phyloP scores from a whole-genome alignment of 2,888 invertebrate genomes.

The Drosophila paracracens region DNA sequence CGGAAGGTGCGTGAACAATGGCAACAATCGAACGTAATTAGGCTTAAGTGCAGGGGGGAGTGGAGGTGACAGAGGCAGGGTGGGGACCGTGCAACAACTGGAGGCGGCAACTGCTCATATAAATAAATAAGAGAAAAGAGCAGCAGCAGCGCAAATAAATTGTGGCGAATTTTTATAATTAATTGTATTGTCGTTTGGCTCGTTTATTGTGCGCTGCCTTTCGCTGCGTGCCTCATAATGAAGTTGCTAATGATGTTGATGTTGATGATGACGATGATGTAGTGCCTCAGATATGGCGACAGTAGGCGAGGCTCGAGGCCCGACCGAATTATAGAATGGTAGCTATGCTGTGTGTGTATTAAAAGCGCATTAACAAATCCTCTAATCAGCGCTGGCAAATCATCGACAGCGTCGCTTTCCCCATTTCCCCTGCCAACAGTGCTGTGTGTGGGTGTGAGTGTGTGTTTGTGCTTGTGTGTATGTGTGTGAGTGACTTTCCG shows the following conservation, averaged over 20 bases:
- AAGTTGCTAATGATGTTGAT: constrained; percentile 31
- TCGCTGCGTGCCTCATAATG: constrained; percentile 18
- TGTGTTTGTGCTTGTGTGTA: constrained; percentile 3
- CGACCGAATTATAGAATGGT: constrained; percentile 7
- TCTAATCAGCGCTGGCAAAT: constrained; percentile 74
- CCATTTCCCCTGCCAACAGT: background rate
- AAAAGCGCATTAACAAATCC: constrained; percentile 80
- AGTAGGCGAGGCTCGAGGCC: constrained; percentile 45
- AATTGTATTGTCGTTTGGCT: constrained; percentile 78
- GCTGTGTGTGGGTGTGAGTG: constrained; percentile 14
- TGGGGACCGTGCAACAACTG: constrained; percentile 14
- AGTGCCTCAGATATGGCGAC: constrained; percentile 50
- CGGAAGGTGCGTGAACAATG: constrained; percentile 78
- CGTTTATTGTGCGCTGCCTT: constrained; percentile 43
- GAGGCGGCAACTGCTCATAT: constrained; percentile 54
- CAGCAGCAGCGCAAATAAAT: constrained; percentile 74
- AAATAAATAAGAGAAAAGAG: constrained; percentile 62
- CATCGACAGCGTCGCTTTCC: constrained; percentile 34
- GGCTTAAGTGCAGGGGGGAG: constrained; percentile 67
- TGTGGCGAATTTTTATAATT: constrained; percentile 80
- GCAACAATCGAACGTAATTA: constrained; percentile 81
- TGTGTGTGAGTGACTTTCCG: constrained; percentile 47
- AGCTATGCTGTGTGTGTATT: constrained; percentile 47
- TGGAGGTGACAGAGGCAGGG: background rate
- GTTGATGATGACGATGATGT: constrained; percentile 47